phyloP scores from a whole-genome alignment of 2,113 vertebrate species.

The Psilopsiagon aurifrons region DNA sequence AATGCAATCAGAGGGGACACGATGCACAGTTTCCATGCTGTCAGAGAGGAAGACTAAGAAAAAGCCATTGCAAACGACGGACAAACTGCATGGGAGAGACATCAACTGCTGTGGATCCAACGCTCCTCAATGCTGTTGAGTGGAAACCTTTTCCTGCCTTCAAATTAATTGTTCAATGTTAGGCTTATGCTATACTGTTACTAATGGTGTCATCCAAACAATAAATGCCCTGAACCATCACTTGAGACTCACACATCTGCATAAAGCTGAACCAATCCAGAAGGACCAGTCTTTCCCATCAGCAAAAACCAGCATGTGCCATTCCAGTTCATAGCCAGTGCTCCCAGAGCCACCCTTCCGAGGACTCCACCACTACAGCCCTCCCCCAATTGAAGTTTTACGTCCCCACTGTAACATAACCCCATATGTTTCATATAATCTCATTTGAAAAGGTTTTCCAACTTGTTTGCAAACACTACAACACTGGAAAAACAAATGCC shows the following conservation, averaged over 20 bases:
- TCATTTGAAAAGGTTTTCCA: neutral
- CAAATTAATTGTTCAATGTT: neutral
- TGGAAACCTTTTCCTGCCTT: neutral
- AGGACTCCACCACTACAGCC: neutral
- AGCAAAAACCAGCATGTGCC: neutral
- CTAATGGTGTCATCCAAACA: neutral
- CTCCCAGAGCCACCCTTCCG: neutral
- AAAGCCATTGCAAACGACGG: neutral
- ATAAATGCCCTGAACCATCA: neutral
- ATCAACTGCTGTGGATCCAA: neutral
- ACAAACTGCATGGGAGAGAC: neutral
- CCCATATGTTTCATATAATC: neutral
- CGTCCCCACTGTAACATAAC: neutral
- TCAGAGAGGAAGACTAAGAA: too few relatives aligned
- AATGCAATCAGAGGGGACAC: neutral
- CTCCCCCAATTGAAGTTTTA: neutral
- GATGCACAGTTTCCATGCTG: rapidly evolving
- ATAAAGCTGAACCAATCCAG: neutral
- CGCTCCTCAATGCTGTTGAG: neutral
- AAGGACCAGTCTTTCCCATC: neutral
- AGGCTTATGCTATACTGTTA: too few relatives aligned
- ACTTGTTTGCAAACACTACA: neutral
- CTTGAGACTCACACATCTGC: neutral
- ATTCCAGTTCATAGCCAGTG: rapidly evolving
- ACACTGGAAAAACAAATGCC: neutral